phyloP scores from a whole-genome alignment of 2,888 invertebrate genomes.

The Papilio protenor region DNA sequence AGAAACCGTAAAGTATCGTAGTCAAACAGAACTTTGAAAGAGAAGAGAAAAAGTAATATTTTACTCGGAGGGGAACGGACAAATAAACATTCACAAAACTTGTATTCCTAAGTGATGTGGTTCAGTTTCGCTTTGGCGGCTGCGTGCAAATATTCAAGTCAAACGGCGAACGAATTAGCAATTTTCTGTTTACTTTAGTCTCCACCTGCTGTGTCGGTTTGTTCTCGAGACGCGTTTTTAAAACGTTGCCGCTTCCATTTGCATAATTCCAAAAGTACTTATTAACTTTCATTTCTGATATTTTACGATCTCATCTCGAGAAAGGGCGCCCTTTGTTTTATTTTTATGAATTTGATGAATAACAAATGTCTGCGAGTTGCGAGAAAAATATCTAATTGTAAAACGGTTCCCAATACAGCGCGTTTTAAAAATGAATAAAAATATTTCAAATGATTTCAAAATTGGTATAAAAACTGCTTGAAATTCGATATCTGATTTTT shows the following conservation, averaged over 20 bases:
- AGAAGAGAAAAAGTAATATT: slow-evolving; percentile 22
- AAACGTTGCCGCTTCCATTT: slow-evolving; percentile 41
- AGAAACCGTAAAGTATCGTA: background rate
- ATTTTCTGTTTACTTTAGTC: slow-evolving; percentile 48
- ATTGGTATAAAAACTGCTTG: slow-evolving; percentile 6
- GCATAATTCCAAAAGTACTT: slow-evolving; percentile 37
- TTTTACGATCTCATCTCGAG: slow-evolving; percentile 23
- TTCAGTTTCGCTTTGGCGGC: slow-evolving; percentile 44
- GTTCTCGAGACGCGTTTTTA: slow-evolving; percentile 41
- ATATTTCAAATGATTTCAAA: background rate
- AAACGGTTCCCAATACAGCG: background rate
- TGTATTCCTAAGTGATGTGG: slow-evolving; percentile 39
- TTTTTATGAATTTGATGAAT: slow-evolving; percentile 37
- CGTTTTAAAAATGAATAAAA: slow-evolving; percentile 2
- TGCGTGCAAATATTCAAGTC: slow-evolving; percentile 44
- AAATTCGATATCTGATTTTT: slow-evolving; percentile 28
- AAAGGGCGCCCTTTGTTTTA: slow-evolving; percentile 24
- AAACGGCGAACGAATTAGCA: slow-evolving; percentile 47
- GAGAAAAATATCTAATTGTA: background rate
- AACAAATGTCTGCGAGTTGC: slow-evolving; percentile 8
- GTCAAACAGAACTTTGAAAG: background rate
- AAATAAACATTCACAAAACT: slow-evolving; percentile 36
- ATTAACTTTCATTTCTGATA: slow-evolving; percentile 39
- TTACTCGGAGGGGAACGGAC: slow-evolving; percentile 8
- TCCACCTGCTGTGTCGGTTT: slow-evolving; percentile 47